Percentiles rank a stretch among this genome's conserved stretches.
Evolutionary conservation across 2,888 invertebrate genomes (phyloP).

Genomic region (Scaptomyza flava): DNA sequence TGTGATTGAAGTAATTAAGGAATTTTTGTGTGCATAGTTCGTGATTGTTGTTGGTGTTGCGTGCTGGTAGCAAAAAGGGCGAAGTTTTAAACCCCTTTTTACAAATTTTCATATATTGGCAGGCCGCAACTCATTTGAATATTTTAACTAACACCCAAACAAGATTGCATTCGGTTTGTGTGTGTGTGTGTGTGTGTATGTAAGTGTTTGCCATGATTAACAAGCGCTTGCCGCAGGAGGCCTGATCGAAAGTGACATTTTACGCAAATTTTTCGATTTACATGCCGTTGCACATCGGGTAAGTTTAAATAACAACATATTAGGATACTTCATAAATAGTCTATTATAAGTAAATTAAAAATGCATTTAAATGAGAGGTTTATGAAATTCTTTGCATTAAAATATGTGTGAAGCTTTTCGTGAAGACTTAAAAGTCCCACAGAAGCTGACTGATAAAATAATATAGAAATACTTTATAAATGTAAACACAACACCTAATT

Average conservation of each 20-base stretch:
- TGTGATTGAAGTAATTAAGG: conserved; percentile 10
- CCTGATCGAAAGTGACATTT: conserved; percentile 73
- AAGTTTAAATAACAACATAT: conserved; percentile 22
- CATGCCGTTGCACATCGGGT: conserved; percentile 68
- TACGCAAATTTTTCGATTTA: conserved; percentile 72
- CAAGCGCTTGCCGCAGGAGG: conserved; percentile 42
- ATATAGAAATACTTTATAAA: no score
- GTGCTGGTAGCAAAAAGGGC: conserved; percentile 4
- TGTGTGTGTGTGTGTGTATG: conserved; percentile 9
- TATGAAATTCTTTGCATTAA: no score
- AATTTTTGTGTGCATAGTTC: conserved; percentile 15
- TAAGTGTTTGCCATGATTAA: conserved; percentile 61
- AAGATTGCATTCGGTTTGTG: conserved; percentile 29
- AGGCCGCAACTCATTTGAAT: conserved; percentile 63
- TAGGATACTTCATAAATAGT: no score
- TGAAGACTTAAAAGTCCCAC: no score
- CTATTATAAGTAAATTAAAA: no score
- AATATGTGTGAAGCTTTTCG: no score
- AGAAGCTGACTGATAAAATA: no score
- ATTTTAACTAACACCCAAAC: conserved; percentile 41
- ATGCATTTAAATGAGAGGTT: no score
- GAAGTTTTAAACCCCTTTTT: conserved; percentile 27
- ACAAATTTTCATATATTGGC: conserved; percentile 51
- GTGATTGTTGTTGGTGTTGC: conserved; percentile 12
- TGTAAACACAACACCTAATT: no score